phyloP scores from a whole-genome alignment of 2,797 vertebrate genomes.

The Pangasius larnaudii region DNA sequence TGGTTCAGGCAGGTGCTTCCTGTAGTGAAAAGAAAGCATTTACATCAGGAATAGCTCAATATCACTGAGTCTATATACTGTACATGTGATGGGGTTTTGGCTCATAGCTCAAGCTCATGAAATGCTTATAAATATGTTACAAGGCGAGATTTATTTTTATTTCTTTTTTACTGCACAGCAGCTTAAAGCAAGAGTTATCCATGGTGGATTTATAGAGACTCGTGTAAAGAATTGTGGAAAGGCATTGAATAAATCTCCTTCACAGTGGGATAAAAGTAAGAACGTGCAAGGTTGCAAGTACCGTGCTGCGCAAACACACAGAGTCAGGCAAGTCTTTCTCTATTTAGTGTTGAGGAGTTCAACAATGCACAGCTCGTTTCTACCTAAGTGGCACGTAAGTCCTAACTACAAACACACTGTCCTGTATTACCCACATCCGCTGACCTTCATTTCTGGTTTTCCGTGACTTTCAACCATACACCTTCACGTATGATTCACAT shows the following conservation, averaged over 20 bases:
- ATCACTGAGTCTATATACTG: constrained; percentile 17
- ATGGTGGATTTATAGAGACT: constrained; percentile 8
- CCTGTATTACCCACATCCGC: constrained; percentile 12
- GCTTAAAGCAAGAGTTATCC: constrained; percentile 2
- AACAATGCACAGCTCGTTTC: constrained; percentile 18
- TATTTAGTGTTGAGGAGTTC: constrained; percentile 39
- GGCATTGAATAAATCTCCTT: constrained; percentile 27
- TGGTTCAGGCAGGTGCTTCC: constrained; percentile 56
- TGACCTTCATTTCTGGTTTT: constrained; percentile 10
- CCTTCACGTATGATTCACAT: background rate
- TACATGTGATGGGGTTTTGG: constrained; percentile 27
- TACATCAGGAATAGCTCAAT: constrained; percentile 38
- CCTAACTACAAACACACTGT: constrained; percentile 39
- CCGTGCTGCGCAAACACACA: constrained; percentile 19
- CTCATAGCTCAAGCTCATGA: constrained; percentile 13
- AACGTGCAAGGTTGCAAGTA: constrained; percentile 32
- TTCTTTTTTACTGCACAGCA: background rate
- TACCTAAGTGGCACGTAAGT: constrained; percentile 31
- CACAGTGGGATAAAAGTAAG: constrained; percentile 2
- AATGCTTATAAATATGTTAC: constrained; percentile 29
- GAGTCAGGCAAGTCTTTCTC: constrained; percentile 19
- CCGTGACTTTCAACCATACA: constrained; percentile 9
- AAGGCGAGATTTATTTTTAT: background rate
- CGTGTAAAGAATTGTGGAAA: constrained; percentile 24
- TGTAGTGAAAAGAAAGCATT: constrained; percentile 49